Evolutionary conservation across 2,888 invertebrate genomes (phyloP), one percentile per base, ranked within the genome.

Genomic region (Luffia ferchaultella): DNA sequence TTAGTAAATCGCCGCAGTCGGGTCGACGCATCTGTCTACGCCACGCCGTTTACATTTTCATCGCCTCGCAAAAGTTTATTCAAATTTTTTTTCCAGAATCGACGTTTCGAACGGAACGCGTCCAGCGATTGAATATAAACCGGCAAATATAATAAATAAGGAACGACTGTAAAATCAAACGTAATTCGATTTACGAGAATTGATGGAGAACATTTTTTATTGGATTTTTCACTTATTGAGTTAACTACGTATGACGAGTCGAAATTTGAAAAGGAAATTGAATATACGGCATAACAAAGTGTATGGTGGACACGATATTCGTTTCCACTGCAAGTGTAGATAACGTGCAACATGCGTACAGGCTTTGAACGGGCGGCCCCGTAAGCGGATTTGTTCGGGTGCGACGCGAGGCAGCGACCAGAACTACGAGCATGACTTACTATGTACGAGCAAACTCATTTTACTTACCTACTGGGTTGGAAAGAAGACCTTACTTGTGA

Each of bases 21-120:
- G 55, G 60, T 30, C 30, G 30, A 9, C 42, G 45, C 52, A 52
- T 46, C 52, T 52, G 52, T 52, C 30, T 30, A 30, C 52, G 46
- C 20, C 50, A 60, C 70, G 72, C 70, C 68, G 68, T 71, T 70
- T 65, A 65, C 71, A 73, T 75, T 18, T 64, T 59, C 57, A 62
- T 55, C 57, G 56, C 56, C 57, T 61, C 55, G 63, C 55, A 58
- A 59, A 68, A 65, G 59, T 65, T 67, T 65, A 67, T 72, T 65
- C 61, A 67, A 67, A 66, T 68, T 63, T 63, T 64, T 67, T 68
- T 63, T 63, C 64, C 61, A 62, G 55, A 55, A 60, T 65, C 57
- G 64, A 59, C 46, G 59, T 58, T 61, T 62, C 58, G 56, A 65
- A 64, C 58, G 63, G 65, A 65, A 62, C 60, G 58, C 60, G 62